phyloP scores from a whole-genome alignment of 1,140 invertebrate species.

The Helicorthomorpha holstii region DNA sequence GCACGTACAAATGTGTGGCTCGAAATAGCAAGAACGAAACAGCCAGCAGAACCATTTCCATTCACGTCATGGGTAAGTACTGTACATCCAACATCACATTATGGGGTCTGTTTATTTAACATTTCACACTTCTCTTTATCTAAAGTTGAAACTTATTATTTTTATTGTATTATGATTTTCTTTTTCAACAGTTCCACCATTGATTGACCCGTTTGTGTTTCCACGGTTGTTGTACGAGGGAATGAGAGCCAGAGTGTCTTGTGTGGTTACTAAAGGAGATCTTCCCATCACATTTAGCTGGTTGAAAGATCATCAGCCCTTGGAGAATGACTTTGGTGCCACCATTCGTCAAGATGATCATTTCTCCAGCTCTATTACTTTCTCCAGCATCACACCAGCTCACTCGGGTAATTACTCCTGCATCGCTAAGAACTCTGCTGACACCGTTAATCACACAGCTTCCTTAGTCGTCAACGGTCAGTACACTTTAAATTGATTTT shows the following conservation, averaged over 20 bases:
- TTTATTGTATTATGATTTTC: background rate
- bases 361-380: slow-evolving; percentile 30
- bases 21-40: slow-evolving; percentile 16
- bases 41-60: slow-evolving; percentile 4
- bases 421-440: slow-evolving; percentile 19
- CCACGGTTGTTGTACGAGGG: slow-evolving; percentile 25
- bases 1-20: slow-evolving; percentile 24
- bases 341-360: slow-evolving; percentile 42
- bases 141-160: background rate
- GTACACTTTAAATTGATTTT: background rate
- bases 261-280: slow-evolving; percentile 36
- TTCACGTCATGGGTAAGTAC: slow-evolving; percentile 10
- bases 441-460: slow-evolving; percentile 24
- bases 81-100: background rate
- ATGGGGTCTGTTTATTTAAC: background rate
- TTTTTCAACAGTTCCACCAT: slow-evolving; percentile 18
- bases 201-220: slow-evolving; percentile 26
- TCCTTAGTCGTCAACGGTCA: slow-evolving; percentile 28
- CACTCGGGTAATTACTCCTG: slow-evolving; percentile 22
- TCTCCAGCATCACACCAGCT: slow-evolving; percentile 8
- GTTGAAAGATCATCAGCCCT: slow-evolving; percentile 42
- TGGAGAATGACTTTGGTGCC: slow-evolving; percentile 23
- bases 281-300: slow-evolving; percentile 46
- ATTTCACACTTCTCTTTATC: background rate
- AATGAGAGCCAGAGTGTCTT: slow-evolving; percentile 26